These are phyloP conservation scores for Heterodera carotae DNA, from an alignment of 1,140 invertebrate species.

Conservation along the genomic window DNA sequence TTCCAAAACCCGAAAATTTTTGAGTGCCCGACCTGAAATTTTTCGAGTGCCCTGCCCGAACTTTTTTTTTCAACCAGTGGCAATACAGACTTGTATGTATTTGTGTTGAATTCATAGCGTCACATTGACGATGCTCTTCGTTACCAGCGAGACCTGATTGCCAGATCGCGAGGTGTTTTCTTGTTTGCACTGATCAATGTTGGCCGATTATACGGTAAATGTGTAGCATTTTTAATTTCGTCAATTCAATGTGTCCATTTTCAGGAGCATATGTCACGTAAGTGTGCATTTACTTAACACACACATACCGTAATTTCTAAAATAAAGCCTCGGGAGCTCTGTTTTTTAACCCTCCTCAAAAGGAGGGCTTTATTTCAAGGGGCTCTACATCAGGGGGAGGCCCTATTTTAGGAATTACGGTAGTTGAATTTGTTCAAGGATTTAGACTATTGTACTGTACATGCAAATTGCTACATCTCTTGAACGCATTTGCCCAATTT, in stretches of 20 bases:
- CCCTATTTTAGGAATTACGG: no score
- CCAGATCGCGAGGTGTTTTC: constrained; percentile 54
- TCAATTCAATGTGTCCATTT: neutral
- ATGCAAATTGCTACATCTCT: constrained; percentile 68
- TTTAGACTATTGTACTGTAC: constrained; percentile 64
- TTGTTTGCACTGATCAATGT: constrained; percentile 56
- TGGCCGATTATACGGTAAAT: constrained; percentile 45
- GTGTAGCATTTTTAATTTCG: no score
- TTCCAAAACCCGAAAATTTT: constrained; percentile 10
- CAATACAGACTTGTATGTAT: neutral
- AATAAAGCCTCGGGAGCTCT: no score
- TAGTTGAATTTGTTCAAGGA: constrained; percentile 13
- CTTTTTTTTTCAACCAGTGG: no score
- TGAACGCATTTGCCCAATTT: constrained; percentile 69
- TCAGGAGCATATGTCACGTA: constrained; percentile 32
- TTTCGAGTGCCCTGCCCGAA: no score
- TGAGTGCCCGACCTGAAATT: no score
- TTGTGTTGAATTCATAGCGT: constrained; percentile 16
- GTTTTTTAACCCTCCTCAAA: no score
- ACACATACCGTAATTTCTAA: no score
- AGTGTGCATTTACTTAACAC: neutral
- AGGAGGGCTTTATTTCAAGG: no score
- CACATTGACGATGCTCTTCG: constrained; percentile 64
- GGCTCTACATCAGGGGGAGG: no score
- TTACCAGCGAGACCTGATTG: constrained; percentile 60